Percentiles rank a stretch among this genome's conserved stretches.
These are phyloP conservation scores for Teleiodes luculella DNA, from an alignment of 2,888 invertebrate species.

Conservation along the genomic window DNA sequence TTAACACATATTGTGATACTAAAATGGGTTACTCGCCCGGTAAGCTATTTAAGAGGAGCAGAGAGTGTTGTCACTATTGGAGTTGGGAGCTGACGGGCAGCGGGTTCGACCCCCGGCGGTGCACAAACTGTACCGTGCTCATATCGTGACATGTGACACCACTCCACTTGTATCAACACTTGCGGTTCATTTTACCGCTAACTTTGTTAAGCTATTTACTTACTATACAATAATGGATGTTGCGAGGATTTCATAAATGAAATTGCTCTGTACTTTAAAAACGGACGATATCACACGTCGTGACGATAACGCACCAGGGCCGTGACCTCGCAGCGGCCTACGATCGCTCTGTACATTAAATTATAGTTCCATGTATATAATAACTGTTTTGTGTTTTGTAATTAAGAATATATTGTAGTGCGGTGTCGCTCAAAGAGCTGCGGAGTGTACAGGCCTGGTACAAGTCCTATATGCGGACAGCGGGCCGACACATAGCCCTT, in stretches of 20 bases:
- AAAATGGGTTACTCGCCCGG: constrained; percentile 63
- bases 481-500: no score
- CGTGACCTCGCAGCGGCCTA: neutral
- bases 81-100: no score
- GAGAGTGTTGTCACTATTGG: constrained; percentile 29
- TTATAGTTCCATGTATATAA: constrained; percentile 73
- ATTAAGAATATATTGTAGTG: constrained; percentile 60
- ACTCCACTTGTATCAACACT: neutral
- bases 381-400: constrained; percentile 55
- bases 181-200: neutral
- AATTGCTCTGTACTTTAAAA: no score
- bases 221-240: no score
- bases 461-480: no score
- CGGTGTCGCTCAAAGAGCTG: constrained; percentile 55
- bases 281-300: neutral
- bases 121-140: neutral
- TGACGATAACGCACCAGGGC: neutral
- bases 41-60: constrained; percentile 54
- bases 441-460: constrained; percentile 20
- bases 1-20: constrained; percentile 73
- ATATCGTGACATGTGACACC: neutral
- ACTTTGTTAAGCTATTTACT: no score
- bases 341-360: constrained; percentile 50
- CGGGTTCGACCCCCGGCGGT: neutral
- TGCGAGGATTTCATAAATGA: no score